A percentile compares a stretch with the other conserved stretches of the same genome.
Evolutionary conservation across 2,888 invertebrate species (phyloP).

Genomic region (Apamea monoglypha): DNA sequence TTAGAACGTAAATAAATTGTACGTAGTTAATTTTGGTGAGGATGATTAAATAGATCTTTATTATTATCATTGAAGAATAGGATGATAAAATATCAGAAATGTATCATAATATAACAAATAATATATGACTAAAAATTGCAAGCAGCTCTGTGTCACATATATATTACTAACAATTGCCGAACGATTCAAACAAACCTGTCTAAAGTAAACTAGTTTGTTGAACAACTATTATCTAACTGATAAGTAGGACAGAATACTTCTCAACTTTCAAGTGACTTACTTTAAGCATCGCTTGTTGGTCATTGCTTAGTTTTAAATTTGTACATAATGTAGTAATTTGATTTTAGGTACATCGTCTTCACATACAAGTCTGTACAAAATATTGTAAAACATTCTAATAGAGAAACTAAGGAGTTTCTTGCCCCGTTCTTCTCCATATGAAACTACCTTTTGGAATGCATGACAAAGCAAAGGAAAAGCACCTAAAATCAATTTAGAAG

Average conservation of each 20-base stretch:
- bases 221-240: too few species aligned
- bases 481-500: background rate
- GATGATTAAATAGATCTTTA: background rate
- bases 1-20: conserved; percentile 8
- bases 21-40: background rate
- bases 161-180: background rate
- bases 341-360: background rate
- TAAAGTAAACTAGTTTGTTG: background rate
- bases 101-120: background rate
- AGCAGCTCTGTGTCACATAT: background rate
- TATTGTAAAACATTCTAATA: too few species aligned
- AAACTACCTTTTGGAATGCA: background rate
- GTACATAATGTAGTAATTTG: background rate
- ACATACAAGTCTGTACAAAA: too few species aligned
- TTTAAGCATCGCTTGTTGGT: background rate
- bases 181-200: background rate
- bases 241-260: background rate
- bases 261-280: background rate
- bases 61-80: background rate
- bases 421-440: too few species aligned
- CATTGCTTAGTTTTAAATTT: background rate
- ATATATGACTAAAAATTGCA: background rate
- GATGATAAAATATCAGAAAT: background rate
- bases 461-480: background rate
- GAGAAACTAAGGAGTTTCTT: background rate